Base-by-base conservation (phyloP, 1,140 invertebrate genomes). In the Drosophila sechellia region DNA sequence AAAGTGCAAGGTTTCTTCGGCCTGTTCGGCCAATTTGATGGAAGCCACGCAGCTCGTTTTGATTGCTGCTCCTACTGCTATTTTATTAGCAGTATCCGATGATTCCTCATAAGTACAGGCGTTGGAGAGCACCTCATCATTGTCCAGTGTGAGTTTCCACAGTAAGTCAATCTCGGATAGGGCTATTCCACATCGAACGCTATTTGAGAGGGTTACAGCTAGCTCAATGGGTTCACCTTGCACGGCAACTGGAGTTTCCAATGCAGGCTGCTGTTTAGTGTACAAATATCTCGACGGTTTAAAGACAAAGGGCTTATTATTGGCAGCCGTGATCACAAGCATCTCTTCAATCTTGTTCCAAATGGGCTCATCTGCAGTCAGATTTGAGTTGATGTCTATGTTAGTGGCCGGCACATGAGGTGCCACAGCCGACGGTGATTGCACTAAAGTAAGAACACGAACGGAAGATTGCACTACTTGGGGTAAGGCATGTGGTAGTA, bases 141-240 rank as follows among this genome's bases (percentile, higher is more conserved):
- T 87, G 5, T 92, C 92, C 22, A 93, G 85, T 4, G 92, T 93
- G 59, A 97, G 96, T 17, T 93, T 95, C 97, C 97, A 98, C n/a
- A 98, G 92, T 15, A 98, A 92, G 79, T 95, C 94, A 4, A 98
- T 93, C 72, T 86, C 70, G 2, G 81, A 69, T 13, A 86, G 73
- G 4, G 48, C 45, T 22, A 86, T 81, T 12, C 83, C 45, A 54
- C 83, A 86, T 11, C 75, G 79, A 12, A 86, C 79, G 17, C 83
- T 87, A 93, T 98, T 98, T 46, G 94, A 93, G 40, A 98, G 92
- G 48, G 95, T 94, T 27, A 98, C 93, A 53, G 95, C 95, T 54
- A 98, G 94, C 92, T 95, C 95, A 52, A 98, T 95, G 10, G 95
- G 95, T 93, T 98, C 98, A 89, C 95, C 95, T 78, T 96, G 94